Conservation (phyloP, 2,113 vertebrate genomes). For the Gymnogyps californianus region DNA sequence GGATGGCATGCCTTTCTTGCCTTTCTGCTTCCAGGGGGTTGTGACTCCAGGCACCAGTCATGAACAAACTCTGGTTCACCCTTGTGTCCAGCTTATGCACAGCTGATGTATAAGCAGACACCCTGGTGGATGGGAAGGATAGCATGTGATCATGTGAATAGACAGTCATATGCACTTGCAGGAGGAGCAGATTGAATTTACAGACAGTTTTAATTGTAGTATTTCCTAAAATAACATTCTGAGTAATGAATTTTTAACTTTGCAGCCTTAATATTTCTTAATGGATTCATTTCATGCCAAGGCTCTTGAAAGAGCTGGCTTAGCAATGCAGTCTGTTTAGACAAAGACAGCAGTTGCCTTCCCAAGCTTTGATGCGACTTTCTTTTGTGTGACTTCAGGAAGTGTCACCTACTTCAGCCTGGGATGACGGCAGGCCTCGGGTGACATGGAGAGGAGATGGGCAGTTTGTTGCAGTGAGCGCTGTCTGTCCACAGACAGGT, state of each 20-base stretch:
- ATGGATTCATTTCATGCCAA: neutral
- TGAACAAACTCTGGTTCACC: neutral
- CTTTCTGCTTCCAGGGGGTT: neutral
- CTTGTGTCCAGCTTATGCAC: neutral
- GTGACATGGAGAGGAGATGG: slow-evolving; percentile 94
- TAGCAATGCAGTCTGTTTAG: neutral
- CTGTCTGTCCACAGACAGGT: slow-evolving; percentile 86
- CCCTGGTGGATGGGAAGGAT: neutral
- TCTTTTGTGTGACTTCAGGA: slow-evolving; percentile 69
- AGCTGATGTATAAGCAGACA: neutral
- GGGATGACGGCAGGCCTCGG: slow-evolving; percentile 84
- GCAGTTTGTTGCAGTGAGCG: slow-evolving; percentile 90
- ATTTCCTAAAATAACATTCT: neutral
- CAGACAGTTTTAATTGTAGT: neutral
- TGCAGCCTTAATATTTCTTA: neutral
- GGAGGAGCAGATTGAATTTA: neutral
- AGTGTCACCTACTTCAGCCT: slow-evolving; percentile 75
- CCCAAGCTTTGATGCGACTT: neutral
- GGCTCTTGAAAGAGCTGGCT: neutral
- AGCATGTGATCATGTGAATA: neutral
- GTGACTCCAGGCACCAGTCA: neutral
- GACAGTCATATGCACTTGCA: neutral
- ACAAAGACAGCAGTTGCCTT: neutral
- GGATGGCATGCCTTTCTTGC: neutral
- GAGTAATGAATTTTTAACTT: neutral